Evolutionary conservation across 2,888 invertebrate genomes (phyloP).

Genomic region (Rhodophaea formosa): DNA sequence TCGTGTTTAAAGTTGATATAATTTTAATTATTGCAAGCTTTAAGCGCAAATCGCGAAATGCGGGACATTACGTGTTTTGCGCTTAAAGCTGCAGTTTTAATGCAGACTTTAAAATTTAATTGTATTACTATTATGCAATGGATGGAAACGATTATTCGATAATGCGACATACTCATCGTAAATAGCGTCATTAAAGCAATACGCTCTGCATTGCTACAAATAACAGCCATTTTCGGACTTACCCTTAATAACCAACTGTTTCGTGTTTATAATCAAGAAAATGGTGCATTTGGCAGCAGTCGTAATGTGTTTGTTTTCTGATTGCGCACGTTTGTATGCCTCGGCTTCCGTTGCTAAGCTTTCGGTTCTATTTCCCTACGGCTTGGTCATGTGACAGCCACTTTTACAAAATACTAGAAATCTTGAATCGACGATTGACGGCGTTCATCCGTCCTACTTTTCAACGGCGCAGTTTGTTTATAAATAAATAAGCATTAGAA

Average conservation of each 20-base stretch:
- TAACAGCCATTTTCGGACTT: conserved; percentile 9
- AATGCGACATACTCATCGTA: neutral
- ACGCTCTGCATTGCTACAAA: neutral
- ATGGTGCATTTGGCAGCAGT: neutral
- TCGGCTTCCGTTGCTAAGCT: conserved; percentile 7
- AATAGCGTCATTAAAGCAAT: neutral
- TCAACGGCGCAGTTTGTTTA: neutral
- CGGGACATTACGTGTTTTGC: neutral
- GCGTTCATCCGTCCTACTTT: neutral
- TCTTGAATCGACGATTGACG: neutral
- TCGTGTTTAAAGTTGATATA: neutral
- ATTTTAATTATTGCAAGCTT: neutral
- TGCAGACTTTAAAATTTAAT: neutral
- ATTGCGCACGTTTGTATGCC: conserved; percentile 2
- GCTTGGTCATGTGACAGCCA: neutral
- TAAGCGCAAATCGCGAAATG: too few relatives aligned
- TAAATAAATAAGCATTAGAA: conserved; percentile 7
- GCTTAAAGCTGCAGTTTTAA: neutral
- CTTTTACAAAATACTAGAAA: neutral
- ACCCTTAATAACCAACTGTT: conserved; percentile 2
- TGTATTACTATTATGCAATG: neutral
- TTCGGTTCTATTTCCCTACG: conserved; percentile 4
- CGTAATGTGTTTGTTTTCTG: neutral
- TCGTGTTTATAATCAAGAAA: conserved; percentile 14
- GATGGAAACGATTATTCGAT: neutral